Percentiles rank a stretch among this genome's conserved stretches.
phyloP scores from a whole-genome alignment of 2,113 vertebrate species.

The Atherinomorus stipes region DNA sequence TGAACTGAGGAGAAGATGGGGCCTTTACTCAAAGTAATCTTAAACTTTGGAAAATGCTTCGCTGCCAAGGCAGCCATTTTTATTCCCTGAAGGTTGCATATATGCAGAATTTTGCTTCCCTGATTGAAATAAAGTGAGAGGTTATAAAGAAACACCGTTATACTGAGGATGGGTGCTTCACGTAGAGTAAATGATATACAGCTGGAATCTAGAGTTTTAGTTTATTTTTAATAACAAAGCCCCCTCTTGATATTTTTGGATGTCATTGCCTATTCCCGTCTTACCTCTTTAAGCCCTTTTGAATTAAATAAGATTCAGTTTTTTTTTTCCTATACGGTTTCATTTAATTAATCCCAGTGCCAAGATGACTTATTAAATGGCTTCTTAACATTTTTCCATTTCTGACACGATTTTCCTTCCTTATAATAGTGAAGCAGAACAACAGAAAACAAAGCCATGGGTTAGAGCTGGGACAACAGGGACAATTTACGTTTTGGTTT shows the following conservation, averaged over 20 bases:
- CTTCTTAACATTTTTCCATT: neutral
- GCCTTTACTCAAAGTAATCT: neutral
- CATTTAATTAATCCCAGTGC: neutral
- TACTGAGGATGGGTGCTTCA: neutral
- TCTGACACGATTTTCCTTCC: neutral
- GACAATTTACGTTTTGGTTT: neutral
- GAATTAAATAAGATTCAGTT: neutral
- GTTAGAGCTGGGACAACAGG: neutral
- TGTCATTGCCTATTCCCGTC: neutral
- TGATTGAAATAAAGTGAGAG: neutral
- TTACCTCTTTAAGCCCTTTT: neutral
- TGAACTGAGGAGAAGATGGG: neutral
- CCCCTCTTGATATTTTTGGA: neutral
- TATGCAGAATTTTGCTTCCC: neutral
- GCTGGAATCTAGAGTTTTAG: neutral
- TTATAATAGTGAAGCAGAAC: neutral
- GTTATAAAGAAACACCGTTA: neutral
- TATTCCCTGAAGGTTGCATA: neutral
- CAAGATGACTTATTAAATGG: neutral
- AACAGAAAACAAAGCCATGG: neutral
- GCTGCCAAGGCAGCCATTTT: neutral
- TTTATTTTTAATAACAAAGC: neutral
- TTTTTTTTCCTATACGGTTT: neutral
- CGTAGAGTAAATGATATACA: neutral
- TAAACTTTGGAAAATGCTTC: neutral